Conservation (phyloP, 2,888 invertebrate species). For the Protonemura montana region DNA sequence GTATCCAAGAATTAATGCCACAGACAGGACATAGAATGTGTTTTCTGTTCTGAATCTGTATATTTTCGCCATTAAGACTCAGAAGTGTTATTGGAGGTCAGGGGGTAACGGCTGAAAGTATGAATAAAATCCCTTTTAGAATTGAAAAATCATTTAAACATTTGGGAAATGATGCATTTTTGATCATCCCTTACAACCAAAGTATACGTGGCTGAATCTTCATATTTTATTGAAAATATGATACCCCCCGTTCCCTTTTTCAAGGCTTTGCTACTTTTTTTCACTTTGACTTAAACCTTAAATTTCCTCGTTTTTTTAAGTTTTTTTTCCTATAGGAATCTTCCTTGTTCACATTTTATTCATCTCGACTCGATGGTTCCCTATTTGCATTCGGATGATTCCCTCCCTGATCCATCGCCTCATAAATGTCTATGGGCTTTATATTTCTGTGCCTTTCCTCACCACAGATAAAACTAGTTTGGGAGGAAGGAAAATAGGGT, state of each 20-base stretch:
- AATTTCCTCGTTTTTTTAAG: constrained; percentile 25
- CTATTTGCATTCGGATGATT: constrained; percentile 43
- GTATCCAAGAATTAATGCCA: neutral
- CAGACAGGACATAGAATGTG: neutral
- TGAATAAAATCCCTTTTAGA: neutral
- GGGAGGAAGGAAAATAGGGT: neutral
- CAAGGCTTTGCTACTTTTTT: constrained; percentile 28
- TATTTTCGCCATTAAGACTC: neutral
- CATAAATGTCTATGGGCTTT: constrained; percentile 41
- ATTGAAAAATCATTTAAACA: neutral
- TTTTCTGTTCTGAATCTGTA: neutral
- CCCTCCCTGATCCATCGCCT: constrained; percentile 35
- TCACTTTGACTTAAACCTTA: constrained; percentile 30
- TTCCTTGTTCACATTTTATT: constrained; percentile 40
- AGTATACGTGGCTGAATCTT: constrained; percentile 1
- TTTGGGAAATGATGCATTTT: neutral
- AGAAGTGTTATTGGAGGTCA: neutral
- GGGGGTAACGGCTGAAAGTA: neutral
- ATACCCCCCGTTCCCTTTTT: neutral
- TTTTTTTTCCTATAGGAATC: constrained; percentile 33
- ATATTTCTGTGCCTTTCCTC: constrained; percentile 32
- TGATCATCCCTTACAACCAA: neutral
- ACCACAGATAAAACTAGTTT: constrained; percentile 35
- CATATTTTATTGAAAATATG: constrained; percentile 36
- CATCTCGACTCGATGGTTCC: constrained; percentile 36